Base-by-base conservation (phyloP, 2,113 vertebrate species). In the Anarhynchus alexandrinus region DNA sequence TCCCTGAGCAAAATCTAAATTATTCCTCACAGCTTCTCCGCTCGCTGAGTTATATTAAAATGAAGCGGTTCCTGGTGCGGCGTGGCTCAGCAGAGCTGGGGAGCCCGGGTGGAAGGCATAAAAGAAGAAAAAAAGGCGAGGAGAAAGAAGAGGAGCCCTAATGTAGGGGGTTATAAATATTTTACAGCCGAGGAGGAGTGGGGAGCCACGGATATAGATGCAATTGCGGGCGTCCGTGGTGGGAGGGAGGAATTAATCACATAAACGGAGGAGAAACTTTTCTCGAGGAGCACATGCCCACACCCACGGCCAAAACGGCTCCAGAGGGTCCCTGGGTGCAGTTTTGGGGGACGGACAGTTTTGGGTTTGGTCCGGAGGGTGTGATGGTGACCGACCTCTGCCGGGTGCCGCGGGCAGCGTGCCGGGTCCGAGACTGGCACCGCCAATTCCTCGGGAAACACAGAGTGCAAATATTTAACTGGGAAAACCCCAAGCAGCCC, bases 181-280 rank as follows among this genome's bases (percentile, higher is more conserved):
- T 98, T 97, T 74, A 93, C 62, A 80, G 86, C 73, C 42, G 84
- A 95, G 92, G 94, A 96, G 93, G 93, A 95, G 96, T 86, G 94
- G 93, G 94, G 94, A 97, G 93, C 93, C 84, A 17, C 3, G 38
- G 81, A 94, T 97, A 92, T 58, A 97, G 95, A 30, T 88, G 88
- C 8, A 14, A 70, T 29, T 86, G 96, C 71, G 2, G 96, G 96
- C 59, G 79, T 47, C 91, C 32, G 1, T 15, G 91, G 95, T 96
- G 96, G 95, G 95, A 97, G 86, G 91, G 67, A 96, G 91, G 96
- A 88, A 96, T 97, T 96, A 94, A 97, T 96, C 94, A 97, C 86
- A 54, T 38, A 27, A 47, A 77, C 2, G 11, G 71, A 80, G 86
- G 82, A 94, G 94, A 94, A 95, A 88, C 40, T 91, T 94, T 65